Base-by-base conservation (phyloP, 2,797 vertebrate genomes). In the Gobio occitaniae region DNA sequence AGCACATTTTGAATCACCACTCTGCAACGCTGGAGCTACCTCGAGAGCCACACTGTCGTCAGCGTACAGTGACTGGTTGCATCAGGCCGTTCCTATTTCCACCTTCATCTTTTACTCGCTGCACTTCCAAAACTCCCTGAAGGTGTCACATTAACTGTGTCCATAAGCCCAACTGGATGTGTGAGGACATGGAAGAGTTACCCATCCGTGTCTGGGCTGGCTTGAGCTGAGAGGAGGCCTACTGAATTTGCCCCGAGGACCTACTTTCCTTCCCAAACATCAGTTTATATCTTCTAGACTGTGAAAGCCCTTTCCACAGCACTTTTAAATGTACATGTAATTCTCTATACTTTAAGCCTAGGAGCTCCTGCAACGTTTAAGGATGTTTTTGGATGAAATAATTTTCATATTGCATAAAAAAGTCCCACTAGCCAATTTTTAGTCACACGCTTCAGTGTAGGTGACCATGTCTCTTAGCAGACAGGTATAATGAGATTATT, bases 1-100 rank as follows among this genome's bases (percentile, higher is more conserved):
- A 87, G 80, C 83, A 87, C 86, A 56, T 87, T 87, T 83, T 69
- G 71, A 87, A 79, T 75, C 80, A 79, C 68, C 81, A 68, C 71
- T 80, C 52, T 59, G 54, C 48, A 78, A 74, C 3, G 9, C 74
- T 78, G 66, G 41, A 52, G 47, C 72, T 71, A 71, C 44, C 68
- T 29, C 21, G 61, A 63, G 56, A 86, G 68, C 17, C 8, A 38
- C 74, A 54, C 71, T 41, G 15, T 38, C 52, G 6, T 79, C 56
- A 84, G 54, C 54, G 10, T 72, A 36, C 48, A 52, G 72, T 70
- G 32, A 41, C 76, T 66, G 69, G 50, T 70, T 72, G 29, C 38
- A 74, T 78, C 48, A 76, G 71, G 29, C 29, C 32, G n/a, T 44
- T 71, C 41, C 71, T 29, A 15, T 36, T 47, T 65, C 74, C 54